Evolutionary conservation across 2,113 vertebrate genomes (phyloP).

Genomic region (Serinus canaria): DNA sequence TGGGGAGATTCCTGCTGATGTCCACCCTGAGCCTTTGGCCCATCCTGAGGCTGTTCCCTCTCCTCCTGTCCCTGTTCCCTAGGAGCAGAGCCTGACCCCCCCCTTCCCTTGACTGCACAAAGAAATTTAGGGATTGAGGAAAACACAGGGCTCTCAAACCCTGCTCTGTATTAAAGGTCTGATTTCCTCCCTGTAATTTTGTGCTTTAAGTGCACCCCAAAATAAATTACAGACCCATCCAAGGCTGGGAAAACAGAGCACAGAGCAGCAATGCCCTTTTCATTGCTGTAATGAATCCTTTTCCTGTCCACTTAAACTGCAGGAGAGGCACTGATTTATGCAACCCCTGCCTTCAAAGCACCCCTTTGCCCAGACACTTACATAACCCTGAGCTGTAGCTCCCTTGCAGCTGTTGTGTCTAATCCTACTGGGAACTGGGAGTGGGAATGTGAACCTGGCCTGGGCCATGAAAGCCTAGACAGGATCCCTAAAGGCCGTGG

Average conservation of each 20-base stretch:
- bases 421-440: conserved; percentile 46
- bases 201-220: neutral
- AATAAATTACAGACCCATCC: neutral
- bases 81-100: accelerated
- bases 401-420: conserved; percentile 32
- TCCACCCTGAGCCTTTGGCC: neutral
- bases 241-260: neutral
- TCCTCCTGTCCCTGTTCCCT: neutral
- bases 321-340: neutral
- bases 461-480: conserved; percentile 6
- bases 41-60: neutral
- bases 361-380: neutral
- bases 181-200: neutral
- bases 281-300: neutral
- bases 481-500: neutral
- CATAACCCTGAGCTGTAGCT: neutral
- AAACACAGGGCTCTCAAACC: neutral
- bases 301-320: neutral
- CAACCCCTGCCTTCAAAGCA: neutral
- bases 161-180: neutral
- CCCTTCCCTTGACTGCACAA: accelerated
- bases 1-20: accelerated
- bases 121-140: neutral
- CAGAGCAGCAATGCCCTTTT: neutral
- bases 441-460: conserved; percentile 30